Base-by-base conservation (phyloP, 2,797 vertebrate species). In the Falco novaeseelandiae region DNA sequence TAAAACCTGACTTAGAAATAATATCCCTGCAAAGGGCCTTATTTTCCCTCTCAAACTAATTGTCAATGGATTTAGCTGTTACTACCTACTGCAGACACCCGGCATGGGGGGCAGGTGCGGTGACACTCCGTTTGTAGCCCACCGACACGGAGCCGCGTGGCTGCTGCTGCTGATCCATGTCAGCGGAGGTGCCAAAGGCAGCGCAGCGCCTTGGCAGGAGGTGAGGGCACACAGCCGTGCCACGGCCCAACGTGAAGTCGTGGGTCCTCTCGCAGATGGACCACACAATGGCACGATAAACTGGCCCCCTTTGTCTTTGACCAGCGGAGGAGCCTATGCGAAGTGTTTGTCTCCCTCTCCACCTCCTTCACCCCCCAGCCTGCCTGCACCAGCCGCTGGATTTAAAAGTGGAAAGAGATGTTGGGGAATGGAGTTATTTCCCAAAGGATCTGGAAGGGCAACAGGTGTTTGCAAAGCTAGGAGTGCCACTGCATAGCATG, bases 1-100 rank as follows among this genome's bases (percentile, higher is more conserved):
- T 89, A 96, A 96, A 97, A 72, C 69, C 30, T 15, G 83, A 30
- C 90, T 82, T 88, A 83, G 90, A 94, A 96, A 94, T 89, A 91
- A 89, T 88, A 91, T 72, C 81, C 46, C 80, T 76, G 96, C 90
- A 93, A 95, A 96, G 89, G 62, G 46, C 79, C 49, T 91, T 91
- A 48, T 91, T 95, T 94, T 78, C 34, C 38, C 54, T 71, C 73
- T 85, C 44, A 49, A 85, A 90, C 73, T 92, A 11, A 61, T 92
- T 94, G 93, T 55, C 67, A 51, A 74, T 89, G 58, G 42, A n/a
- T 93, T 89, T 88, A 52, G 54, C 65, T 87, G 79, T 90, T 36
- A 52, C 46, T 87, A 26, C 51, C 19, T 74, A 52, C 32, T 52
- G 49, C 20, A 18, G 5, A 8, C 0, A 0, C 65, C 12, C 36